Percentiles rank a stretch among this genome's conserved stretches.
Conservation (phyloP, 1,140 invertebrate genomes). For the Cyclina sinensis region DNA sequence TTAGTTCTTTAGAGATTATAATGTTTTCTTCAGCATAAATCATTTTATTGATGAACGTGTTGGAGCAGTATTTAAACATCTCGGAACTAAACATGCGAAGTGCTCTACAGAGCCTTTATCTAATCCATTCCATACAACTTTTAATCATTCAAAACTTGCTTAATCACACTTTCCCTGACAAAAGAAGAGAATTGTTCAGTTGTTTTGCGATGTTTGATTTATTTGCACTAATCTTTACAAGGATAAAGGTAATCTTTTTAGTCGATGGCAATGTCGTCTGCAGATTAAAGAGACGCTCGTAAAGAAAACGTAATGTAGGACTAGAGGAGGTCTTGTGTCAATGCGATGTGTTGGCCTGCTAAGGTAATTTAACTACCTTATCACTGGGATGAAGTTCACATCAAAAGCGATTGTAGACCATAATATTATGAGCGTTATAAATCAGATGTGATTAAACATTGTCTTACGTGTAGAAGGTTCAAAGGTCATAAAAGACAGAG, state of each 20-base stretch:
- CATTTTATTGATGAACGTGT: neutral
- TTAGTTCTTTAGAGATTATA: neutral
- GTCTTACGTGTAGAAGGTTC: neutral
- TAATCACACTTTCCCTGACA: neutral
- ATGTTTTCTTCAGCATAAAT: constrained; percentile 7
- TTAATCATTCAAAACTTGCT: neutral
- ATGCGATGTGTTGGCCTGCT: neutral
- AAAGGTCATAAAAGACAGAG: constrained; percentile 13
- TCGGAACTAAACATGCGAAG: neutral
- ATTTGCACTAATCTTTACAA: constrained; percentile 30
- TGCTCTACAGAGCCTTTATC: neutral
- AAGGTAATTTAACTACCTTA: constrained; percentile 4
- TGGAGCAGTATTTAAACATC: neutral
- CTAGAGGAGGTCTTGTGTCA: neutral
- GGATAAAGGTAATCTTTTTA: constrained; percentile 43
- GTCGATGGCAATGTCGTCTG: constrained; percentile 7
- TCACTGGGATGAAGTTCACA: neutral
- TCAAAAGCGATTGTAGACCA: constrained; percentile 33
- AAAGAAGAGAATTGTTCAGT: neutral
- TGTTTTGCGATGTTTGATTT: neutral
- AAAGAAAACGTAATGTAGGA: constrained; percentile 2
- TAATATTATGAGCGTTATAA: constrained; percentile 41
- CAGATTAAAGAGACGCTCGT: constrained; percentile 10
- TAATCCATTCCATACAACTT: neutral
- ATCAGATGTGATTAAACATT: constrained; percentile 9